Evolutionary conservation across 2,888 invertebrate genomes (phyloP).

Genomic region (Alloplasta piceator): DNA sequence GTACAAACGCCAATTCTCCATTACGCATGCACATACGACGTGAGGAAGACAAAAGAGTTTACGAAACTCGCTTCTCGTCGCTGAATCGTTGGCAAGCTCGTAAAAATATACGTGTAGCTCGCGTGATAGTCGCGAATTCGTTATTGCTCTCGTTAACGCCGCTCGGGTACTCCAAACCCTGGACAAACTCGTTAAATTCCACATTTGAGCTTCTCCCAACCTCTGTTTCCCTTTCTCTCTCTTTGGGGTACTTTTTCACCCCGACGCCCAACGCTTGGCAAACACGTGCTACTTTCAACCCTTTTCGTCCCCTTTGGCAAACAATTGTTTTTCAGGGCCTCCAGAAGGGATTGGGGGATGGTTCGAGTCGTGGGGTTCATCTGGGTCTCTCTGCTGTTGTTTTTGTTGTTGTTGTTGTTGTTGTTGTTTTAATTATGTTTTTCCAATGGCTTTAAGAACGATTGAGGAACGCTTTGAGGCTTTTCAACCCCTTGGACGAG

Average conservation of each 20-base stretch:
- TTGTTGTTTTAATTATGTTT: not conserved
- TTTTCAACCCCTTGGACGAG: not conserved
- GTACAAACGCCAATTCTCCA: conserved; percentile 18
- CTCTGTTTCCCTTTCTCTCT: conserved; percentile 12
- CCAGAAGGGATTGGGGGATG: not conserved
- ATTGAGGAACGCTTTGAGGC: not conserved
- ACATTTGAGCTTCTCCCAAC: conserved; percentile 49
- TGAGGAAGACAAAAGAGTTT: conserved; percentile 6
- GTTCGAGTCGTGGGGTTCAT: no score
- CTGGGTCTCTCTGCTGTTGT: no score
- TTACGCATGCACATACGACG: conserved; percentile 19
- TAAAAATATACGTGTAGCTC: conserved; percentile 71
- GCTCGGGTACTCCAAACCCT: conserved; percentile 69
- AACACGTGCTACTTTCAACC: not conserved
- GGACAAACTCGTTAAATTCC: conserved; percentile 78
- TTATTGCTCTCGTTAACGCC: conserved; percentile 80
- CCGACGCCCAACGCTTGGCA: not conserved
- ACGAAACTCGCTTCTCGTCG: conserved; percentile 42
- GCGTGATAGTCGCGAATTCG: conserved; percentile 81
- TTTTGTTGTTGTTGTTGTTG: no score
- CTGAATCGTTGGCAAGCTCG: conserved; percentile 72
- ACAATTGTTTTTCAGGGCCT: not conserved
- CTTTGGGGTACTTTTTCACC: conserved; percentile 1
- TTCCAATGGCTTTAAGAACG: not conserved
- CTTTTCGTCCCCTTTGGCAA: not conserved